phyloP scores from a whole-genome alignment of 1,140 invertebrate species.

The Parasteatoda tepidariorum region DNA sequence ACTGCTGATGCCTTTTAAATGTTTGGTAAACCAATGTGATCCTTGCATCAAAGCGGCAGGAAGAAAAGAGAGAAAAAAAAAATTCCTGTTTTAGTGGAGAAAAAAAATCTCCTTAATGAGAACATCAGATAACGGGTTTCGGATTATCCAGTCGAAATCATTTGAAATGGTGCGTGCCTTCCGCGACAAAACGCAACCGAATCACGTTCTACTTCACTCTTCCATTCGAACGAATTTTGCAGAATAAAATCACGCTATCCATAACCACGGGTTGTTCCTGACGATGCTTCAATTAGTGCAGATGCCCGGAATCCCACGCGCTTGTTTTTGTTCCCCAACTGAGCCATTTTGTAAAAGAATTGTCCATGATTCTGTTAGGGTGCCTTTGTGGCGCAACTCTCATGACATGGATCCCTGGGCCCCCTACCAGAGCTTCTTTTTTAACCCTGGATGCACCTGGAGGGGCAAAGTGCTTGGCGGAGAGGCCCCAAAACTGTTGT shows the following conservation, averaged over 20 bases:
- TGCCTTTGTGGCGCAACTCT: constrained; percentile 32
- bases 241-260: background rate
- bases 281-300: constrained; percentile 29
- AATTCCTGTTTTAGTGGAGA: no score
- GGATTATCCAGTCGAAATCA: no score
- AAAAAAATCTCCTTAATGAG: no score
- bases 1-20: no score
- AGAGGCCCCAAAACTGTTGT: background rate
- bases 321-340: constrained; percentile 2
- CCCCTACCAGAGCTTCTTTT: constrained; percentile 4
- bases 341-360: background rate
- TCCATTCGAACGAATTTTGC: no score
- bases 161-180: background rate
- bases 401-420: constrained; percentile 23
- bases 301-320: background rate
- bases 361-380: constrained; percentile 9
- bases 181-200: background rate
- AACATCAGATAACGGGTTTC: no score
- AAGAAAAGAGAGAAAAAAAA: no score
- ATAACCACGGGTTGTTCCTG: background rate
- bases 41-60: no score
- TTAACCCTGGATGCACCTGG: constrained; percentile 7
- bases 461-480: background rate
- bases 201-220: background rate
- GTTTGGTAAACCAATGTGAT: no score